Conservation (phyloP, 2,797 vertebrate genomes). For the Eremophila alpestris region DNA sequence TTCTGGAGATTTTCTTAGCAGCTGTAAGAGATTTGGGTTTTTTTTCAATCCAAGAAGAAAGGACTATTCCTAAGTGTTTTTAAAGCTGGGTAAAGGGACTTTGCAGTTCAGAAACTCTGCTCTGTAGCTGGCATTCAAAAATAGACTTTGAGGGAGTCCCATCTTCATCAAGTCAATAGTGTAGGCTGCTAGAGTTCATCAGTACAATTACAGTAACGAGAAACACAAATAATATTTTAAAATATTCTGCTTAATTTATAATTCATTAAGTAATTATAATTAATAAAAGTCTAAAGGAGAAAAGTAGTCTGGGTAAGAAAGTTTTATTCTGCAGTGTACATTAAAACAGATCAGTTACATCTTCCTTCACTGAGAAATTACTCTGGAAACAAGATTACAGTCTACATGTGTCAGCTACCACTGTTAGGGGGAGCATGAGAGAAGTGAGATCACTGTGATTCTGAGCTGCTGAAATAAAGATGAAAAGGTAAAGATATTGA, state of each 20-base stretch:
- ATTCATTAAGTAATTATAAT: neutral
- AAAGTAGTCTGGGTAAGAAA: neutral
- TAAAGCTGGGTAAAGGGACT: neutral
- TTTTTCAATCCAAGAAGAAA: neutral
- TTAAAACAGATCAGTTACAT: neutral
- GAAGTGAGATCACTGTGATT: neutral
- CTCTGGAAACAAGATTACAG: neutral
- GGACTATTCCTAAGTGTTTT: neutral
- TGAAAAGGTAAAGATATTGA: neutral
- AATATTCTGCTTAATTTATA: neutral
- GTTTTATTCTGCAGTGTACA: neutral
- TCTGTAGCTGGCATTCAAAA: neutral
- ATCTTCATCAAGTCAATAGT: neutral
- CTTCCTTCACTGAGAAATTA: neutral
- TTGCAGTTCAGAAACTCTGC: neutral
- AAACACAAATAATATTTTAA: neutral
- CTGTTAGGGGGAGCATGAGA: neutral
- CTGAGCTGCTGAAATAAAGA: neutral
- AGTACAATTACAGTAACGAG: neutral
- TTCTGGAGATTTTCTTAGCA: slow-evolving; percentile 17
- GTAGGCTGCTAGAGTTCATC: neutral
- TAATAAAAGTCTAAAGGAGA: neutral
- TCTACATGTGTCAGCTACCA: neutral
- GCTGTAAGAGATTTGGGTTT: neutral
- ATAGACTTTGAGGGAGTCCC: neutral